phyloP scores from a whole-genome alignment of 1,140 invertebrate genomes.

The Littorina saxatilis region DNA sequence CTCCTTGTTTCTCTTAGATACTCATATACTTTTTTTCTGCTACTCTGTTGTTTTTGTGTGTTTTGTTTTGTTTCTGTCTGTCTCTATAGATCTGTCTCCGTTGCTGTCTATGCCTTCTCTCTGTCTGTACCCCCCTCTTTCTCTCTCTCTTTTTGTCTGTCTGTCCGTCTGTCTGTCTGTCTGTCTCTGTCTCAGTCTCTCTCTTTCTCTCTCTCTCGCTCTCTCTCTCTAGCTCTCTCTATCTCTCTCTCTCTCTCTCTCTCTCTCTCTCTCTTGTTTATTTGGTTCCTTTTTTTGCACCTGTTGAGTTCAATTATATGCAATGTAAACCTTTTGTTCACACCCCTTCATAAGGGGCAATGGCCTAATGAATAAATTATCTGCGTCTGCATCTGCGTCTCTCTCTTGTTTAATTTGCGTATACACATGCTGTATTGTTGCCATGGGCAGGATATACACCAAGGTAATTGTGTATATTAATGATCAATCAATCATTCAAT shows the following conservation, averaged over 20 bases:
- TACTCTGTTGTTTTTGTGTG: neutral
- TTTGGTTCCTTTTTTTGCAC: too few relatives aligned
- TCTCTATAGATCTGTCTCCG: constrained; percentile 12
- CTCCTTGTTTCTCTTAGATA: neutral
- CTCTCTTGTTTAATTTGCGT: neutral
- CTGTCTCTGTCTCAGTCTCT: constrained; percentile 11
- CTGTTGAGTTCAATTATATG: too few relatives aligned
- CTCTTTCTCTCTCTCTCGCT: constrained; percentile 18
- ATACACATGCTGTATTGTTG: neutral
- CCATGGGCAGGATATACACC: too few relatives aligned
- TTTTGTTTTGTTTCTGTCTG: neutral
- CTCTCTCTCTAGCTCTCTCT: neutral
- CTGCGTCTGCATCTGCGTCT: too few relatives aligned
- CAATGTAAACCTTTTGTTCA: too few relatives aligned
- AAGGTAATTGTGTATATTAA: too few relatives aligned
- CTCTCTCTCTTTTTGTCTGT: constrained; percentile 7
- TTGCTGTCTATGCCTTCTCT: neutral
- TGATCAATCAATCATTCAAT: too few relatives aligned
- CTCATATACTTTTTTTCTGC: neutral
- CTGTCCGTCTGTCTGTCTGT: neutral
- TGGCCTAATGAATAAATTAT: too few relatives aligned
- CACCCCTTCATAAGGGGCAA: too few relatives aligned
- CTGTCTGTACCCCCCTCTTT: neutral
- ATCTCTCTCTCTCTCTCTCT: constrained; percentile 3
- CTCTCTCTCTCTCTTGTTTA: neutral